Evolutionary conservation across 2,888 invertebrate genomes (phyloP).

Genomic region (Plemyria rubiginata): DNA sequence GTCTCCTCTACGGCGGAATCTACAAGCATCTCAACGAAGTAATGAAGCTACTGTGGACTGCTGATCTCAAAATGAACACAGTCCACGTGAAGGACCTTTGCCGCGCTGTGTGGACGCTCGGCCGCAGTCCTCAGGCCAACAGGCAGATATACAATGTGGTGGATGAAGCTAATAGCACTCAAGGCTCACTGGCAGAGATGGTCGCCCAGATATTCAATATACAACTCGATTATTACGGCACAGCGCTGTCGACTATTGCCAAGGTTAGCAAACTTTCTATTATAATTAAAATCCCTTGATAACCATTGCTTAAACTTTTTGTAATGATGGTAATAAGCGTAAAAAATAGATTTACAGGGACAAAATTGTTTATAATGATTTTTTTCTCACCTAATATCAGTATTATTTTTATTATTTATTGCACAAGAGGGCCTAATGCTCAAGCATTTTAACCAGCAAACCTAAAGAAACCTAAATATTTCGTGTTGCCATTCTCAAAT

Average conservation of each 20-base stretch:
- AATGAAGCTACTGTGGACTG: constrained; percentile 96
- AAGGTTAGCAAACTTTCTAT: constrained; percentile 75
- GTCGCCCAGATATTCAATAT: constrained; percentile 93
- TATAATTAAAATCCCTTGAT: too few relatives aligned
- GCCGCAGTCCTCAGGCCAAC: constrained; percentile 76
- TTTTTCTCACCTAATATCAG: too few relatives aligned
- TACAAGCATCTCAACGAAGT: constrained; percentile 95
- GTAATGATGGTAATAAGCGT: too few relatives aligned
- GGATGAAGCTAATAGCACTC: constrained; percentile 92
- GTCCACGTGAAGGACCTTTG: constrained; percentile 94
- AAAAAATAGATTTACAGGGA: too few relatives aligned
- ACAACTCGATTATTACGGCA: constrained; percentile 94
- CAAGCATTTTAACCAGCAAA: too few relatives aligned
- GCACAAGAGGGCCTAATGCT: too few relatives aligned
- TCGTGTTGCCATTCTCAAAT: too few relatives aligned
- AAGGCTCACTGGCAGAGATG: constrained; percentile 92
- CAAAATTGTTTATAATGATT: too few relatives aligned
- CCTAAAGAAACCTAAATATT: too few relatives aligned
- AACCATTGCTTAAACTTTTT: too few relatives aligned
- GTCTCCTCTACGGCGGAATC: constrained; percentile 93
- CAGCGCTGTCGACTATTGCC: constrained; percentile 91
- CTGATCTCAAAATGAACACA: constrained; percentile 93
- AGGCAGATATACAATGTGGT: constrained; percentile 92
- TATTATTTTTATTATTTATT: too few relatives aligned
- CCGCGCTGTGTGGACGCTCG: constrained; percentile 91